Evolutionary conservation across 2,113 vertebrate genomes (phyloP), one percentile per base, ranked within the genome.

Genomic region (Peromyscus polionotus): DNA sequence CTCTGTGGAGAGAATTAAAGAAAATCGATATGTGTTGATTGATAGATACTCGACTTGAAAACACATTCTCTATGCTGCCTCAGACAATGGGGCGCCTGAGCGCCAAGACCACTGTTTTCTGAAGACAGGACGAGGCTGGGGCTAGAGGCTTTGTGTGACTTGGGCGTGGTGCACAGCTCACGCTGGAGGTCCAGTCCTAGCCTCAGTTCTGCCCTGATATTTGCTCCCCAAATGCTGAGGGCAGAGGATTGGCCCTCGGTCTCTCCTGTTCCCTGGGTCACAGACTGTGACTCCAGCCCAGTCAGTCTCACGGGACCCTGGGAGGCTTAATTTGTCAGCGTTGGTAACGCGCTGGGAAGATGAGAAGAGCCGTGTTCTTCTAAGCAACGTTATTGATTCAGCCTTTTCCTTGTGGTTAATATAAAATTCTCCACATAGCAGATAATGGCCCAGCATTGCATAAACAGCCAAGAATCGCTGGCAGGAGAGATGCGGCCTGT

Each of bases 1-100:
- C 95, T 97, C 92, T 68, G 28, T 95, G 76, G 97, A 96, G 96
- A 57, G 97, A 92, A 91, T 98, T 97, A 94, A 91, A 94, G 76
- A 42, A 94, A 97, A 96, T 97, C 95, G 36, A 77, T 94, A 57
- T 57, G 9, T 81, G 80, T 75, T n/a, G 90, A 94, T 86, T 79
- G 98, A 97, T 97, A 89, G 97, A 94, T 95, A 95, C 97, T 92
- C 95, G 95, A 93, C 88, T 80, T 16, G 88, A 92, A 89, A 70
- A 36, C 8, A 19, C 4, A 68, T 91, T 95, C 48, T 67, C 12
- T 22, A 3, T 0, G 31, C 87, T 85, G 13, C 5, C 90, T 67
- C 19, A 39, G 77, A 5, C 59, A 13, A 3, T 54, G 12, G 0
- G 94, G 51, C 33, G 70, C 94, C 88, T 1, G 0, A 86, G 67